Conservation (phyloP, 2,888 invertebrate genomes). For the Halocaridina rubra region DNA sequence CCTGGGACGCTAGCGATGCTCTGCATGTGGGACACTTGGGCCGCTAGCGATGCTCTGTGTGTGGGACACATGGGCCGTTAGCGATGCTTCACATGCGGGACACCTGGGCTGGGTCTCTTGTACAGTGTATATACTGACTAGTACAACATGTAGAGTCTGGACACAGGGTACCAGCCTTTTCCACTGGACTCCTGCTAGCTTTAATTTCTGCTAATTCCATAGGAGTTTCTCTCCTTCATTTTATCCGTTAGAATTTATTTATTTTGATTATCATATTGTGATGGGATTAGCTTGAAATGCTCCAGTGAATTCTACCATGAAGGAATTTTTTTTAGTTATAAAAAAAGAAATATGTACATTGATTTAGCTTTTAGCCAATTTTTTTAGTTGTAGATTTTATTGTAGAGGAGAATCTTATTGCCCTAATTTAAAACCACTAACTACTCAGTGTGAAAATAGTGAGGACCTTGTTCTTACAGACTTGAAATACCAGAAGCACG, state of each 20-base stretch:
- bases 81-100: slow-evolving; percentile 28
- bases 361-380: slow-evolving; percentile 27
- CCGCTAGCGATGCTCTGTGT: slow-evolving; percentile 49
- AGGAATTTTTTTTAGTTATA: slow-evolving; percentile 6
- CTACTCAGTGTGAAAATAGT: slow-evolving; percentile 40
- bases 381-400: slow-evolving; percentile 35
- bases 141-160: slow-evolving; percentile 57
- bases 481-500: slow-evolving; percentile 40
- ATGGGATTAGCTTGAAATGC: slow-evolving; percentile 29
- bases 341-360: slow-evolving; percentile 22
- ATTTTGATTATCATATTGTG: slow-evolving; percentile 38
- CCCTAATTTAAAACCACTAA: slow-evolving; percentile 3
- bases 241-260: slow-evolving; percentile 42
- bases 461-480: slow-evolving; percentile 50
- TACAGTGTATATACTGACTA: slow-evolving; percentile 60
- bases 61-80: no score
- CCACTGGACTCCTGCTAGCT: slow-evolving; percentile 59
- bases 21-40: slow-evolving; percentile 52
- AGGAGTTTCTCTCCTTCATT: slow-evolving; percentile 27
- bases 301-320: slow-evolving; percentile 19
- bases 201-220: slow-evolving; percentile 57
- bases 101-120: slow-evolving; percentile 51
- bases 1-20: slow-evolving; percentile 52
- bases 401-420: slow-evolving; percentile 10
- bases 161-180: slow-evolving; percentile 58